Conservation (phyloP, 2,113 vertebrate genomes). For the Canis aureus region DNA sequence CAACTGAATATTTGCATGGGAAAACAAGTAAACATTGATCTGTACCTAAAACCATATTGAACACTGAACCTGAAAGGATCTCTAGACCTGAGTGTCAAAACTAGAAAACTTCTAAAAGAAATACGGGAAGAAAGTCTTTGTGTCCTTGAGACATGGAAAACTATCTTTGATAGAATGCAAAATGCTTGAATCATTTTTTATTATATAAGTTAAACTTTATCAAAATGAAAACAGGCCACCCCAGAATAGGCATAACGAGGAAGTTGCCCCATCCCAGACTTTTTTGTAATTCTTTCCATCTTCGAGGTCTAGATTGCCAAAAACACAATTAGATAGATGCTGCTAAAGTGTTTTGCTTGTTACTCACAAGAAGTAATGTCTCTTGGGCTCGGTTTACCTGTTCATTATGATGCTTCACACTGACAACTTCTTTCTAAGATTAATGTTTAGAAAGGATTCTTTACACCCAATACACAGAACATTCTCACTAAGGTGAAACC, state of each 20-base stretch:
- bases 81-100: neutral
- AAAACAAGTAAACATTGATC: neutral
- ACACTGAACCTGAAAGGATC: neutral
- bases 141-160: neutral
- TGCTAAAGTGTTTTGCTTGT: neutral
- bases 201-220: neutral
- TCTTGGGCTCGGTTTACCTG: neutral
- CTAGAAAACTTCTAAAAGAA: neutral
- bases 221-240: conserved; percentile 42
- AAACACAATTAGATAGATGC: neutral
- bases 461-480: neutral
- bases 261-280: neutral
- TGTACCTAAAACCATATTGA: neutral
- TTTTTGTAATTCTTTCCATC: neutral
- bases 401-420: neutral
- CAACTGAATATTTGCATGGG: neutral
- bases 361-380: neutral
- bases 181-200: neutral
- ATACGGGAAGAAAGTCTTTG: neutral
- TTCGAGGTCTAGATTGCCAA: neutral
- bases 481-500: conserved; percentile 36
- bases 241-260: neutral
- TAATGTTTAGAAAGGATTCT: neutral
- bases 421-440: neutral
- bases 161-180: neutral